Evolutionary conservation across 2,797 vertebrate genomes (phyloP), one percentile per base, ranked within the genome.

Genomic region (Clarias pachynema): DNA sequence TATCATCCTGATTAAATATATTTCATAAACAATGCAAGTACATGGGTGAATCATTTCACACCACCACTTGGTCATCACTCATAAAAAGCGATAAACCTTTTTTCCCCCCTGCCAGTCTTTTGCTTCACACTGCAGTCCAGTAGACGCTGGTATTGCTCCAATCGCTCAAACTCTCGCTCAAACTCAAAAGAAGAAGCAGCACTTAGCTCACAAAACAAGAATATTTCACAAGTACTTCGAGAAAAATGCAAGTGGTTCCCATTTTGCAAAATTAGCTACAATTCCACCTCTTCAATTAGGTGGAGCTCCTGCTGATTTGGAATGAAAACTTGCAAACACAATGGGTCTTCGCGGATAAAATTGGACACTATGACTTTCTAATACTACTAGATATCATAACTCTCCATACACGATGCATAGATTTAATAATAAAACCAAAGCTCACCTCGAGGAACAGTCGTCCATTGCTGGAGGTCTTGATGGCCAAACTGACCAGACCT

Each of bases 381-480:
- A 44, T 44, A 31, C 26, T 59, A 77, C 18, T 20, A 56, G 6
- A 75, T 29, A 8, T 18, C 15, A 44, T 49, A 75, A 29, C 53
- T 29, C 44, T n/a, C 37, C n/a, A 56, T n/a, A 18, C 15, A 75
- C 26, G 31, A 34, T 9, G 14, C 31, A 37, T 37, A 12, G 20
- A 26, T 10, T 37, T 59, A 1, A 5, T 22, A 29, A 53, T n/a
- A 4, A 37, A 2, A 70, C 22, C 0, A 40, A 57, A 44, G 26
- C 80, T 86, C 91, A 99, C 98, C 97, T 99, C 96, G 73, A 99
- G 90, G 8, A 91, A 89, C 88, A 96, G 96, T 79, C 93, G 93
- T 18, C 96, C 96, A 86, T 95, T 92, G n/a, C 62, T 53, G 0
- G 88, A 89, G 88, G 93, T 92, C 90, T 93, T 90, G 49, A 99